These are phyloP conservation scores for Etheostoma cragini DNA, from an alignment of 2,113 vertebrate species.

Conservation along the genomic window DNA sequence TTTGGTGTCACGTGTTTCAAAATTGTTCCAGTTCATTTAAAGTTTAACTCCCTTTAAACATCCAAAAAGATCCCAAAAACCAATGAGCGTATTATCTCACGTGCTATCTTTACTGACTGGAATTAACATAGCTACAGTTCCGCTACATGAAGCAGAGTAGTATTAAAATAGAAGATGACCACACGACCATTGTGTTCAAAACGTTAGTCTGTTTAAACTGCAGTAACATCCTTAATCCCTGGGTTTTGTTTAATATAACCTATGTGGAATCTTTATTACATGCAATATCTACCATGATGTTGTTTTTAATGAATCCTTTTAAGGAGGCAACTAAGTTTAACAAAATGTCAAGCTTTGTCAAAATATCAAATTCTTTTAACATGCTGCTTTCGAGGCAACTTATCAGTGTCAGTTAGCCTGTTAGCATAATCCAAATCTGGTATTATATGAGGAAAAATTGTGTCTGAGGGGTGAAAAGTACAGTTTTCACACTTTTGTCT, in stretches of 20 bases:
- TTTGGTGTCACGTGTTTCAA: background rate
- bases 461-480: background rate
- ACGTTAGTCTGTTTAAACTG: background rate
- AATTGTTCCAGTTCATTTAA: slow-evolving; percentile 19
- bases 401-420: background rate
- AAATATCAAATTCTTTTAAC: background rate
- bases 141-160: slow-evolving; percentile 6
- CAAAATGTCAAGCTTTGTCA: background rate
- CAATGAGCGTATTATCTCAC: background rate
- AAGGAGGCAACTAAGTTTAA: background rate
- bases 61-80: background rate
- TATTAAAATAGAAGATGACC: background rate
- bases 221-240: background rate
- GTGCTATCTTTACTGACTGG: background rate
- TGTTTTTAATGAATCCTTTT: background rate
- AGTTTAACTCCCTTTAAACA: slow-evolving; percentile 10
- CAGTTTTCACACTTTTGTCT: background rate
- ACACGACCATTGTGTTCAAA: background rate
- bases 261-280: background rate
- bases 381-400: background rate
- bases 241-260: background rate
- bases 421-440: background rate
- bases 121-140: background rate
- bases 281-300: background rate
- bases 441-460: background rate